Evolutionary conservation across 2,888 invertebrate genomes (phyloP).

Genomic region (Dryocosmus kuriphilus): DNA sequence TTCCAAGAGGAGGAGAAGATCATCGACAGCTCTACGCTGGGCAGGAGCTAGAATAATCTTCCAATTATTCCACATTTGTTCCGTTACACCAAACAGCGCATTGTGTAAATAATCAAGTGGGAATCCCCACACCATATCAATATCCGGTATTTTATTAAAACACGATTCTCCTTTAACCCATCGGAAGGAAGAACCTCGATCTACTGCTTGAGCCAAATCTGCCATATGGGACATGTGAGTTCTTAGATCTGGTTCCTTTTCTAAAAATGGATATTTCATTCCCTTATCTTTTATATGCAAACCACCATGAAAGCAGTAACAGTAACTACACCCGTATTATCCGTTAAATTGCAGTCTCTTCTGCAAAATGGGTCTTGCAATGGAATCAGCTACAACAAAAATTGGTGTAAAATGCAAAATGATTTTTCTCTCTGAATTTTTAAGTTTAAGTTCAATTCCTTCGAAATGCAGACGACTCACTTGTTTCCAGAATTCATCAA

Average conservation of each 20-base stretch:
- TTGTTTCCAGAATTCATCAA: background rate
- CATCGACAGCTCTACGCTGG: slow-evolving; percentile 32
- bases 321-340: slow-evolving; percentile 45
- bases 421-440: background rate
- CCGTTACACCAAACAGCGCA: slow-evolving; percentile 34
- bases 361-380: slow-evolving; percentile 41
- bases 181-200: slow-evolving; percentile 16
- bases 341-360: no score
- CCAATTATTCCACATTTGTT: slow-evolving; percentile 40
- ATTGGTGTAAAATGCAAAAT: slow-evolving; percentile 30
- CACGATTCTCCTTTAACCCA: slow-evolving; percentile 39
- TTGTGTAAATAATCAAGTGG: no score
- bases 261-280: slow-evolving; percentile 41
- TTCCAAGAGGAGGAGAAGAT: slow-evolving; percentile 12
- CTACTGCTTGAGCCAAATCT: background rate
- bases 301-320: slow-evolving; percentile 46
- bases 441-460: background rate
- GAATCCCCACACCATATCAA: slow-evolving; percentile 47
- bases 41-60: slow-evolving; percentile 34
- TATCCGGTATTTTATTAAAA: slow-evolving; percentile 36
- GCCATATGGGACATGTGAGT: slow-evolving; percentile 26
- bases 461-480: background rate
- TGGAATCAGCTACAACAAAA: slow-evolving; percentile 40
- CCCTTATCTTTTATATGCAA: slow-evolving; percentile 12
- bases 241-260: slow-evolving; percentile 35